Evolutionary conservation across 2,797 vertebrate species (phyloP), one percentile per base, ranked within the genome.

Genomic region (Taeniopygia guttata): DNA sequence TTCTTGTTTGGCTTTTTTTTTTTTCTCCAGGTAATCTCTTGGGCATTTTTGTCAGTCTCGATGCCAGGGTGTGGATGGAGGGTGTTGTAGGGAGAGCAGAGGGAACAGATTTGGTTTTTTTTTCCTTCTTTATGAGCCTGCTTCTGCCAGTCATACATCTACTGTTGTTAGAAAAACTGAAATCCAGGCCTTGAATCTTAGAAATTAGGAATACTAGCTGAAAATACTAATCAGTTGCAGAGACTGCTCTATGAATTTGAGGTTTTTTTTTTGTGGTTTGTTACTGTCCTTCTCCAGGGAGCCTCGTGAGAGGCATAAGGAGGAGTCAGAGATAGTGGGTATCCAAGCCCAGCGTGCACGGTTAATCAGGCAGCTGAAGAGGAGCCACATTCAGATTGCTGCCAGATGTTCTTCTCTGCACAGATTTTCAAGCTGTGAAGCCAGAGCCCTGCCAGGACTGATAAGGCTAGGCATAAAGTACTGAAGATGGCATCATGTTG

Each of bases 341-440:
- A 29, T 42, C 48, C 54, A 72, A 72, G 60, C 68, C 40, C 88
- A 74, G 69, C 0, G 0, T 75, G 54, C 0, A 1, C 72, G 4
- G 21, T 84, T 92, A 73, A 83, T 93, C 55, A 58, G 73, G 70
- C 94, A 85, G 72, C 74, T 78, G 52, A 87, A 80, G 68, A 94
- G 66, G 2, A 93, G 74, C 75, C 77, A 26, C 59, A 18, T 78
- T 67, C 83, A 64, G 32, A 66, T 78, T 91, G 85, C 52, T 91
- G 86, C 89, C 95, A 95, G 86, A 84, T 96, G 90, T 91, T 94
- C 77, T 72, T 62, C 49, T 83, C 66, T 84, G 56, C 46, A 43
- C 67, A 77, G 55, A 87, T 86, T 85, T 94, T 89, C 84, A 96
- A 90, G 69, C 95, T 92, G 81, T 69, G 87, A 90, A 70, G 63